phyloP scores from a whole-genome alignment of 2,888 invertebrate genomes.

The Andrena marginata region DNA sequence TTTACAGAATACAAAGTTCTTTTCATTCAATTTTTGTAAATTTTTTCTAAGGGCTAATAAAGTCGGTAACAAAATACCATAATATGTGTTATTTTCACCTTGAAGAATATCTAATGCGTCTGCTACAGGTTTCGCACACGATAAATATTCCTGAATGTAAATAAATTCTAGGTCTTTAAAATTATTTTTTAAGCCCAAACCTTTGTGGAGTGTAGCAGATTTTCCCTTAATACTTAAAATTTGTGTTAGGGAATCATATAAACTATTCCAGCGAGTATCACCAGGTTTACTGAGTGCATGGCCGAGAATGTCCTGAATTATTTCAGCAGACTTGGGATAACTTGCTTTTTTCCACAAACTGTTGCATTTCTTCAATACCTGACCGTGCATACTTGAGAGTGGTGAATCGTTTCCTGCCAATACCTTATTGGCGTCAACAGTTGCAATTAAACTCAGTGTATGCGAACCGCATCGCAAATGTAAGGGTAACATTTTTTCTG shows the following conservation, averaged over 20 bases:
- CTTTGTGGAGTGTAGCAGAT: not conserved
- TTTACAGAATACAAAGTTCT: not conserved
- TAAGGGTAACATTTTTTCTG: not conserved
- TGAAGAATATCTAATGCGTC: too few relatives aligned
- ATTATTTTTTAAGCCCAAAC: not conserved
- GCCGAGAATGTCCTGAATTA: not conserved
- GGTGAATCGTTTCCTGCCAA: not conserved
- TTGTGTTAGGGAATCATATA: too few relatives aligned
- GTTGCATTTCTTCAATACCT: not conserved
- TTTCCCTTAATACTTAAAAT: too few relatives aligned
- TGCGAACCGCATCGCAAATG: conserved; percentile 1
- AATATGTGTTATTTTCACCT: not conserved
- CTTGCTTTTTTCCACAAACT: too few relatives aligned
- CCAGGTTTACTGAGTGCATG: conserved; percentile 3
- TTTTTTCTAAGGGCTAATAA: too few relatives aligned
- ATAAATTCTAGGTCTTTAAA: not conserved
- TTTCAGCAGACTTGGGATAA: not conserved
- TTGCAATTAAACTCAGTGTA: not conserved
- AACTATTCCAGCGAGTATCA: not conserved
- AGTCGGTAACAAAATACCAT: conserved; percentile 1
- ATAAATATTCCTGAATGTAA: not conserved
- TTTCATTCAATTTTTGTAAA: too few relatives aligned
- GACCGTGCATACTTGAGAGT: not conserved
- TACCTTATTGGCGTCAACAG: not conserved
- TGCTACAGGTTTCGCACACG: not conserved